Conservation (phyloP, 2,888 invertebrate genomes). For the Unio pictorum region DNA sequence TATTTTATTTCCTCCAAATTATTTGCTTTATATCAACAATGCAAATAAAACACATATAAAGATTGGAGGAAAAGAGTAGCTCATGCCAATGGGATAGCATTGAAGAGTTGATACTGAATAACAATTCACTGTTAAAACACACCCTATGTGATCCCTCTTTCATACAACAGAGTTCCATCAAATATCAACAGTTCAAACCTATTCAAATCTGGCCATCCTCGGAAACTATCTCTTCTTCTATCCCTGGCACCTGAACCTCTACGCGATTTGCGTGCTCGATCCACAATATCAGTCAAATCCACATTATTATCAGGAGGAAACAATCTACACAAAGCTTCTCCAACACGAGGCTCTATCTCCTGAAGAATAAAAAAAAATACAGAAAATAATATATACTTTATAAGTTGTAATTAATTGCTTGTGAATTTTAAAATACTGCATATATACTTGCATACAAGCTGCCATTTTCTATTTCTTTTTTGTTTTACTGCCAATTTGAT, state of each 20-base stretch:
- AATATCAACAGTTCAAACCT: slow-evolving; percentile 47
- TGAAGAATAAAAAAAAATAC: slow-evolving; percentile 72
- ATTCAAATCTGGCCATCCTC: slow-evolving; percentile 48
- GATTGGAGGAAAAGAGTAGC: background rate
- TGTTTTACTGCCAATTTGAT: too few relatives aligned
- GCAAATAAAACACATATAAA: too few relatives aligned
- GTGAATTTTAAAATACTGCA: background rate
- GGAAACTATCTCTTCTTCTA: slow-evolving; percentile 36
- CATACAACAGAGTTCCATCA: slow-evolving; percentile 15
- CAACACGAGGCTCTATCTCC: slow-evolving; percentile 96
- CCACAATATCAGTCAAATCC: slow-evolving; percentile 66
- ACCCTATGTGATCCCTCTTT: slow-evolving; percentile 16
- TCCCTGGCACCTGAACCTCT: slow-evolving; percentile 31
- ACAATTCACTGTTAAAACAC: background rate
- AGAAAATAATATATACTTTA: too few relatives aligned
- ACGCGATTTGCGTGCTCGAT: slow-evolving; percentile 60
- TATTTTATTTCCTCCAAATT: too few relatives aligned
- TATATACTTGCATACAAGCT: too few relatives aligned
- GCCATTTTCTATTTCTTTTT: too few relatives aligned
- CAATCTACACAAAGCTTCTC: slow-evolving; percentile 92
- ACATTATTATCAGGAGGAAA: slow-evolving; percentile 86
- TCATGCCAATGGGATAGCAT: slow-evolving; percentile 2
- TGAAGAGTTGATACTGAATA: background rate
- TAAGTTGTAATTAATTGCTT: too few relatives aligned
- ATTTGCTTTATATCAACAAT: too few relatives aligned